Evolutionary conservation across 1,140 invertebrate species (phyloP).

Genomic region (Neomicropteryx cornuta): DNA sequence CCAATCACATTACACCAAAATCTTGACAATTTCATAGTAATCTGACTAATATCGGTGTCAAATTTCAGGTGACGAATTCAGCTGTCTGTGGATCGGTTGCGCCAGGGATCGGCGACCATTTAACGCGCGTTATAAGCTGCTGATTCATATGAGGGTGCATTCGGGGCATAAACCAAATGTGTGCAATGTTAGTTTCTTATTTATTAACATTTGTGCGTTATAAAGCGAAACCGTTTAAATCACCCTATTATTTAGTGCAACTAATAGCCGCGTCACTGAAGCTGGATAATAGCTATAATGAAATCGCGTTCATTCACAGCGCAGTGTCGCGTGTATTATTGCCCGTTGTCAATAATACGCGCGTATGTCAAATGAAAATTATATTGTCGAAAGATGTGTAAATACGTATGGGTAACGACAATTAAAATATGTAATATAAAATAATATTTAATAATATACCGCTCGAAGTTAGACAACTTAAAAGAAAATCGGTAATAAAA

Average conservation of each 20-base stretch:
- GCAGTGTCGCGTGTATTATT: too few relatives aligned
- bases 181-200: constrained; percentile 69
- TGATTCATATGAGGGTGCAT: constrained; percentile 95
- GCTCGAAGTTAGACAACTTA: too few relatives aligned
- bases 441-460: too few relatives aligned
- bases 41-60: constrained; percentile 3
- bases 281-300: too few relatives aligned
- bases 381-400: too few relatives aligned
- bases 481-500: too few relatives aligned
- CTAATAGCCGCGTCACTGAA: too few relatives aligned
- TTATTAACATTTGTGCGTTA: neutral
- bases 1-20: neutral
- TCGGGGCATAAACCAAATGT: constrained; percentile 94
- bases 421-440: too few relatives aligned
- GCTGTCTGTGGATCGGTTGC: constrained; percentile 86
- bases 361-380: constrained; percentile 3
- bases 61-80: constrained; percentile 70
- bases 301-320: too few relatives aligned
- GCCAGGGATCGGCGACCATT: constrained; percentile 76
- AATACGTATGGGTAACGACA: constrained; percentile 12
- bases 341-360: too few relatives aligned
- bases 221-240: neutral
- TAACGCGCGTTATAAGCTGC: constrained; percentile 91
- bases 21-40: neutral
- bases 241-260: too few relatives aligned